Evolutionary conservation across 2,888 invertebrate genomes (phyloP), one percentile per base, ranked within the genome.

Genomic region (Lordiphosa andalusiaca): DNA sequence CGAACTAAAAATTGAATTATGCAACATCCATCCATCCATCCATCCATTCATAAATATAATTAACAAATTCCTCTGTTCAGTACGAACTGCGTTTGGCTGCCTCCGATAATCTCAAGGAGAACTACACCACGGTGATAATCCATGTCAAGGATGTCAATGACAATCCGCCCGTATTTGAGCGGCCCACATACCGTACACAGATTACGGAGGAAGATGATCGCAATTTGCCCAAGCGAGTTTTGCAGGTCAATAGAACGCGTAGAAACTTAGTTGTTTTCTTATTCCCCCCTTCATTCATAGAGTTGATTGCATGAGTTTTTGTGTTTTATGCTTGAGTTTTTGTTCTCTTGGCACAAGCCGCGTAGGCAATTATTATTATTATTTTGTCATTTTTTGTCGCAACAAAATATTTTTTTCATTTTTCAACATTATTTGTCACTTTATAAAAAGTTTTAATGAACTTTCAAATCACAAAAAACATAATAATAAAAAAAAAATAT

Each of bases 81-180:
- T 97, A 97, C 91, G 97, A 98, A 91, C 92, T 97, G 89, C 95
- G 96, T 89, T 91, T 97, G 90, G 97, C 98, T 61, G 97, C 97
- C 53, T 97, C 98, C 69, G 96, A 97, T 91, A 98, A 98, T 92
- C 92, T 97, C 89, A 97, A 97, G 91, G 98, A 98, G 91, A 98
- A 98, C 92, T 96, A 96, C 91, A 98, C 98, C 40, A 97, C 96
- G 38, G 98, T 98, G 73, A 97, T 98, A 87, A 98, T 98, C 87
- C 96, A 97, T 90, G 96, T 98, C 84, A 98, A 97, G 91, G 98
- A 99, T 90, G 97, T 98, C 75, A 98, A 98, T 91, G 98, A 99
- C 92, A 98, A 98, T 91, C 96, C 98, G 41, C 98, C 98, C 2
- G 96, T 96, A 78, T 99, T 99, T 91, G 96, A 97, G 90, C 91